Evolutionary conservation across 2,888 invertebrate genomes (phyloP).

Genomic region (Papilio gigon): DNA sequence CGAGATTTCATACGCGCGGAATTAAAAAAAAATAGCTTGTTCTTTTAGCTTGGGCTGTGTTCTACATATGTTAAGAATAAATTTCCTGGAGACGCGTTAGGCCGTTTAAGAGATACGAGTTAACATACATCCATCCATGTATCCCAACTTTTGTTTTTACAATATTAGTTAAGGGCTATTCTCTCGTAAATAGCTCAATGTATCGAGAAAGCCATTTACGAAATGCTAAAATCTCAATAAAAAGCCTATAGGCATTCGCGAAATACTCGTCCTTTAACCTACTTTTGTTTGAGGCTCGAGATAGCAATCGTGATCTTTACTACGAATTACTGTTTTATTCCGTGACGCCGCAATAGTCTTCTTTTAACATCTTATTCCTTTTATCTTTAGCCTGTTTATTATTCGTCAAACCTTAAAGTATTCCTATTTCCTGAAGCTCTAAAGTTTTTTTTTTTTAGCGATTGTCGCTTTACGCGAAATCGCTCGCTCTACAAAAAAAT

Average conservation of each 20-base stretch:
- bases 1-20: no score
- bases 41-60: no score
- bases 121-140: no score
- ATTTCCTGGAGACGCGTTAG: no score
- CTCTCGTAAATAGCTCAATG: background rate
- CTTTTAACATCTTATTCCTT: background rate
- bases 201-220: background rate
- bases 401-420: background rate
- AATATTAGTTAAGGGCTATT: background rate
- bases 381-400: conserved; percentile 10
- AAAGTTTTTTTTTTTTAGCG: background rate
- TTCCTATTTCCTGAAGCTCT: background rate
- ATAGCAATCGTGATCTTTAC: conserved; percentile 21
- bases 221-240: conserved; percentile 21
- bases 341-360: conserved; percentile 21
- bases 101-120: no score
- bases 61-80: no score
- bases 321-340: conserved; percentile 30
- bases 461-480: background rate
- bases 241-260: conserved; percentile 7
- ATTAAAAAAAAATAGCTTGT: no score
- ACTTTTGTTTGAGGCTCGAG: conserved; percentile 14
- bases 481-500: background rate
- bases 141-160: background rate
- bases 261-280: conserved; percentile 17